Evolutionary conservation across 2,113 vertebrate genomes (phyloP).

Genomic region (Arothron firmamentum): DNA sequence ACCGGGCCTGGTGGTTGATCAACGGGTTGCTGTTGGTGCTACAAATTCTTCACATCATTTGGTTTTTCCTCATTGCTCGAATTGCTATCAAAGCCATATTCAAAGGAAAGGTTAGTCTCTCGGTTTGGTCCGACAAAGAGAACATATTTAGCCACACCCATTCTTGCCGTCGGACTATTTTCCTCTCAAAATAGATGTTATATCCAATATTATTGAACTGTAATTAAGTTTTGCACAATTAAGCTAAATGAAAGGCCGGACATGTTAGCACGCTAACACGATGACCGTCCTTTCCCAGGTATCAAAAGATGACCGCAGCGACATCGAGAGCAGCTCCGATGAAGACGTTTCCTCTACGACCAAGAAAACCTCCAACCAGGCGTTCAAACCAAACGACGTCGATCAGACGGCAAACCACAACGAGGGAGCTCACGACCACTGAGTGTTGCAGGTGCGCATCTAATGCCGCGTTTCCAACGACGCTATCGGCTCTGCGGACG

Average conservation of each 20-base stretch:
- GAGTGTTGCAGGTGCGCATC: constrained; percentile 38
- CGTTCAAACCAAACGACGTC: constrained; percentile 52
- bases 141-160: too few species aligned
- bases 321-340: constrained; percentile 90
- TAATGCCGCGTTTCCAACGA: background rate
- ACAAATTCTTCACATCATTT: constrained; percentile 85
- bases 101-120: constrained; percentile 84
- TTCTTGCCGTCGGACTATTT: too few species aligned
- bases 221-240: too few species aligned
- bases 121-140: background rate
- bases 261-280: background rate
- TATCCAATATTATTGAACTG: too few species aligned
- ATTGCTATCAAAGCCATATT: constrained; percentile 87
- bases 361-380: constrained; percentile 48
- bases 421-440: constrained; percentile 77
- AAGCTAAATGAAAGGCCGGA: too few species aligned
- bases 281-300: constrained; percentile 69
- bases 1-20: constrained; percentile 89
- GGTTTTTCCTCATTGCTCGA: constrained; percentile 89
- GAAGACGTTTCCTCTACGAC: constrained; percentile 77
- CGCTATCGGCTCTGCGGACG: too few species aligned
- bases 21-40: constrained; percentile 84
- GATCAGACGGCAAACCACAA: constrained; percentile 77
- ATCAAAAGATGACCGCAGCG: constrained; percentile 85
- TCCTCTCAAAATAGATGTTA: too few species aligned